These are phyloP conservation scores for Triplophysa yarkandensis DNA, from an alignment of 2,797 vertebrate species.

Conservation along the genomic window DNA sequence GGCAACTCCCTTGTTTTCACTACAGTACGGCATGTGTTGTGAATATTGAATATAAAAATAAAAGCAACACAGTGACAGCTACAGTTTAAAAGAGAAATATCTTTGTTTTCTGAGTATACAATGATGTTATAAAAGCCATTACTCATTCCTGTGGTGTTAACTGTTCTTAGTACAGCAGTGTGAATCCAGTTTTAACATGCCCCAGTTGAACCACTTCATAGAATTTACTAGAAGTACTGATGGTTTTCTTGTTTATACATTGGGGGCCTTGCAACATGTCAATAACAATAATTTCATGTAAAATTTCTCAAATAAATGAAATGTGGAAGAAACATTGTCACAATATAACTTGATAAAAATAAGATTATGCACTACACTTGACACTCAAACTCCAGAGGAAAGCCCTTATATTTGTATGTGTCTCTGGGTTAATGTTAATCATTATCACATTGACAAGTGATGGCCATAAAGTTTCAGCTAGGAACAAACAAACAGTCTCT, in stretches of 20 bases:
- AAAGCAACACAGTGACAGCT: background rate
- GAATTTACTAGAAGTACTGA: background rate
- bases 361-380: background rate
- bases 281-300: too few relatives aligned
- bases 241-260: background rate
- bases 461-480: slow-evolving; percentile 52
- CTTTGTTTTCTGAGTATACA: slow-evolving; percentile 6
- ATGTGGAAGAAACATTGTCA: too few relatives aligned
- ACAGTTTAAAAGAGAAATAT: background rate
- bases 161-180: slow-evolving; percentile 38
- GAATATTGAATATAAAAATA: slow-evolving; percentile 11
- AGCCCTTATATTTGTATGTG: background rate
- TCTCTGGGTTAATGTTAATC: slow-evolving; percentile 64
- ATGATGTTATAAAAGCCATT: slow-evolving; percentile 31
- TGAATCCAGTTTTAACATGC: slow-evolving; percentile 69
- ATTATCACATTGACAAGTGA: slow-evolving; percentile 62
- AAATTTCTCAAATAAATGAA: too few relatives aligned
- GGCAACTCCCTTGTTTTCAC: slow-evolving; percentile 60
- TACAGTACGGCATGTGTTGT: slow-evolving; percentile 33
- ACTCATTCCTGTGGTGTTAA: slow-evolving; percentile 62
- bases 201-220: background rate
- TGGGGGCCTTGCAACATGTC: too few relatives aligned
- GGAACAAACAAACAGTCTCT: slow-evolving; percentile 38
- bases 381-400: background rate
- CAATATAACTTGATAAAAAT: too few relatives aligned